Evolutionary conservation across 1,140 invertebrate species (phyloP).

Genomic region (Bacillus rossius): DNA sequence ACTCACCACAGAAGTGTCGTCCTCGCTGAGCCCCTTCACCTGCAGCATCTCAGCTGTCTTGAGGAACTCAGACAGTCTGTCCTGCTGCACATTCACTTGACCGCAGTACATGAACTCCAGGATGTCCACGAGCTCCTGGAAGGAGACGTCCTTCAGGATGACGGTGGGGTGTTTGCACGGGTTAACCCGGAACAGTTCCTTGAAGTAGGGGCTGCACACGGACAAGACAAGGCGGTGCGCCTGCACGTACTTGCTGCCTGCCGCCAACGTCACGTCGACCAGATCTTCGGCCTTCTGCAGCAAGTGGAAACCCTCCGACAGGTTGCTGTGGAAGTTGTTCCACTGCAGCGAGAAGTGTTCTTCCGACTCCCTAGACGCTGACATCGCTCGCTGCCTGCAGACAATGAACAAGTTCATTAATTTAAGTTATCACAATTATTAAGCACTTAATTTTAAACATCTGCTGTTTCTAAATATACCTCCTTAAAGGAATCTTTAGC

Average conservation of each 20-base stretch:
- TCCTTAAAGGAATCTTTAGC: too few relatives aligned
- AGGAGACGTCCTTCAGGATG: slow-evolving; percentile 67
- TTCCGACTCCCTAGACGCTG: slow-evolving; percentile 26
- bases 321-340: slow-evolving; percentile 71
- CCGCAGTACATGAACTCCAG: slow-evolving; percentile 86
- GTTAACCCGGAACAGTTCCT: slow-evolving; percentile 68
- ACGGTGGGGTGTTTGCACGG: slow-evolving; percentile 89
- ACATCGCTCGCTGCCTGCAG: too few relatives aligned
- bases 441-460: too few relatives aligned
- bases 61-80: too few relatives aligned
- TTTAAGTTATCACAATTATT: too few relatives aligned
- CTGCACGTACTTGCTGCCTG: slow-evolving; percentile 74
- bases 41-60: too few relatives aligned
- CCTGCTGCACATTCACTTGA: slow-evolving; percentile 79
- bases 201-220: slow-evolving; percentile 82
- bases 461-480: too few relatives aligned
- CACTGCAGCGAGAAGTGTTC: slow-evolving; percentile 72
- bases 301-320: slow-evolving; percentile 65
- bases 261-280: slow-evolving; percentile 80
- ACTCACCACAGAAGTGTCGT: too few relatives aligned
- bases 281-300: slow-evolving; percentile 67
- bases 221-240: slow-evolving; percentile 81
- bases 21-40: too few relatives aligned
- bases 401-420: too few relatives aligned
- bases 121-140: slow-evolving; percentile 65